Evolutionary conservation across 1,140 invertebrate species (phyloP), one percentile per base, ranked within the genome.

Genomic region (Cydia strobilella): DNA sequence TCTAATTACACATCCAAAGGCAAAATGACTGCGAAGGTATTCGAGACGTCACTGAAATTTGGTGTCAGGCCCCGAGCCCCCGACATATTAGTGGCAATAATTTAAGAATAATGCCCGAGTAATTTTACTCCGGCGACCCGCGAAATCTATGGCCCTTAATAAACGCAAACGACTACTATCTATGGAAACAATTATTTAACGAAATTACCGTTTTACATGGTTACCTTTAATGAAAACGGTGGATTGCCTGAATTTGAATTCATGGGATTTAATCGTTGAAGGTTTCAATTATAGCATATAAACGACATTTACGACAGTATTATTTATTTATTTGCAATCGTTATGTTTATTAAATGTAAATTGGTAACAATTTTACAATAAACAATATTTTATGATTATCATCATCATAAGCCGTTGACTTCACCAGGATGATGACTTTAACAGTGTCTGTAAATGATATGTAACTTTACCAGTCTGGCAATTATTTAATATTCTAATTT

Each of bases 41-140:
- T 82, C 18, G 59, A 75, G 66, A 48, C 71, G 75, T 77, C 74
- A 80, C 74, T 85, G 82, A 86, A 87, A 84, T 82, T 84, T 76
- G 76, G 75, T 80, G 82, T 81, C 80, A 82, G 80, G 69, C 75
- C 75, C 77, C 73, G 80, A 85, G 81, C 78, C 76, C 83, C 84
- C 82, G 83, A 90, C 90, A 91, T 92, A 92, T 92, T 92, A 92
- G 88, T 83, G 81, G 85, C 83, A 85, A 90, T 92, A 91, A 92
- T 90, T 92, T 90, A 91, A 81, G 84, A 88, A 90, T 91, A 92
- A 91, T 89, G 87, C 80, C 79, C 80, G 77, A 82, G 85, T 89
- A 91, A 91, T 89, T 90, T 86, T 81, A 79, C 82, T 73, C 80
- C 80, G 76, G 82, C 86, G 81, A 77, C 83, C 81, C 78, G 80